These are phyloP conservation scores for Platichthys stellatus DNA, from an alignment of 2,113 vertebrate species.

Conservation along the genomic window DNA sequence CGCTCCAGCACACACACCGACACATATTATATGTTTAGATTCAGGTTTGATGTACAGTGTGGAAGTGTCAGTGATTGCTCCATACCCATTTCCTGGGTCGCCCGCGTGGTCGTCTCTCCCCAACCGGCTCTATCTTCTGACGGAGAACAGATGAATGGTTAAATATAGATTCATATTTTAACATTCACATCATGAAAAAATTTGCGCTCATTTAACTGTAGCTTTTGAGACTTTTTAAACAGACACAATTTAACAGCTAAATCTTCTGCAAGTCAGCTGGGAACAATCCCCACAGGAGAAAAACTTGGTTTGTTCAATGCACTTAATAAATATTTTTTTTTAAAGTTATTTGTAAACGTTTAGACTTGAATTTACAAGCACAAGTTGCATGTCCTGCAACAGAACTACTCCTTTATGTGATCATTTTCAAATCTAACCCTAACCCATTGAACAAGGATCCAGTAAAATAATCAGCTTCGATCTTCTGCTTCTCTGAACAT, in stretches of 20 bases:
- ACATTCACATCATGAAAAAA: not conserved
- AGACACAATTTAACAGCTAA: not conserved
- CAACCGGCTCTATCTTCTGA: slow-evolving; percentile 93
- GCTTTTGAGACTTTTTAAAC: too few species aligned
- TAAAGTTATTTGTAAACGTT: not conserved
- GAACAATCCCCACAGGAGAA: slow-evolving; percentile 6
- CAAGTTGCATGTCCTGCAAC: not conserved
- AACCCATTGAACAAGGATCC: too few species aligned
- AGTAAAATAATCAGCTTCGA: too few species aligned
- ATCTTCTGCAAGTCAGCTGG: not conserved
- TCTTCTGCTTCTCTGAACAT: too few species aligned
- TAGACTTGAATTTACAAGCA: not conserved
- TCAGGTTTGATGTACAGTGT: slow-evolving; percentile 14
- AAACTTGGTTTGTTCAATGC: not conserved
- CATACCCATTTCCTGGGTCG: slow-evolving; percentile 99
- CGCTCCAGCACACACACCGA: not conserved
- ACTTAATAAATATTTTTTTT: too few species aligned
- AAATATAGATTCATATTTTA: not conserved
- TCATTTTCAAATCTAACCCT: too few species aligned
- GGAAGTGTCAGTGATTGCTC: slow-evolving; percentile 50
- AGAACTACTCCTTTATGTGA: not conserved
- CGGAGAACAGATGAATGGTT: slow-evolving; percentile 31
- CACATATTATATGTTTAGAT: slow-evolving; percentile 18
- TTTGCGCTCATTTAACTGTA: not conserved
- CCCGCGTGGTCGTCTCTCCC: slow-evolving; percentile 95